Percentiles rank a stretch among this genome's conserved stretches.
Conservation (phyloP, 2,113 vertebrate genomes). For the Melozone crissalis region DNA sequence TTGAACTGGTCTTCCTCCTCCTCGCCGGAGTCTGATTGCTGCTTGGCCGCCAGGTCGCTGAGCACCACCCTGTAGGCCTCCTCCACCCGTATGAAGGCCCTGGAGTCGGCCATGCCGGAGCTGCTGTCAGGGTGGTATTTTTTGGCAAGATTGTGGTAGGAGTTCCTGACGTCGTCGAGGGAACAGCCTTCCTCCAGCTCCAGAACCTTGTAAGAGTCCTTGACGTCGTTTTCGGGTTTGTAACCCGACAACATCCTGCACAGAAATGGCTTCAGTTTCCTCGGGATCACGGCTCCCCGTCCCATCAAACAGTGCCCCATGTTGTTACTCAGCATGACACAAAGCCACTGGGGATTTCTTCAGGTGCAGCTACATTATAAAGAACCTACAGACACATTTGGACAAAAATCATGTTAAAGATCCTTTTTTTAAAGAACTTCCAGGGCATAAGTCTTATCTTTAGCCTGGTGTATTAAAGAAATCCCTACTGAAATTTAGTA, state of each 20-base stretch:
- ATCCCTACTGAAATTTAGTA: neutral
- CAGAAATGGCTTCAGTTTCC: constrained; percentile 8
- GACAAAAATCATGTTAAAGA: neutral
- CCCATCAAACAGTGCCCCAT: neutral
- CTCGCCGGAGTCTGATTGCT: neutral
- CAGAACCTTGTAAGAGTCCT: constrained; percentile 74
- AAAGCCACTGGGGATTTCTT: constrained; percentile 17
- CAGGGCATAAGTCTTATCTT: neutral
- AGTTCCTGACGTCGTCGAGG: constrained; percentile 80
- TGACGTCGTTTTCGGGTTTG: constrained; percentile 46
- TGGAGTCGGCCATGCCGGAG: constrained; percentile 74
- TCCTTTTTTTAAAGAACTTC: neutral
- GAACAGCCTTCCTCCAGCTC: constrained; percentile 76
- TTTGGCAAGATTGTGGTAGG: constrained; percentile 86
- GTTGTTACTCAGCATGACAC: constrained; percentile 20
- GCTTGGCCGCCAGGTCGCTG: constrained; percentile 67
- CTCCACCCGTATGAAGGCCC: constrained; percentile 82
- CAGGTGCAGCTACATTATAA: constrained; percentile 32
- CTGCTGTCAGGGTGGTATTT: constrained; percentile 91
- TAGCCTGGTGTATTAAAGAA: neutral
- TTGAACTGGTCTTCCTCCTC: constrained; percentile 77
- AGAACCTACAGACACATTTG: constrained; percentile 46
- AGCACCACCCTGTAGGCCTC: constrained; percentile 87
- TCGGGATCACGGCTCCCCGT: neutral
- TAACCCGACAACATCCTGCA: constrained; percentile 60